Percentiles rank a stretch among this genome's conserved stretches.
Conservation (phyloP, 2,113 vertebrate species). For the Salvelinus namaycush region DNA sequence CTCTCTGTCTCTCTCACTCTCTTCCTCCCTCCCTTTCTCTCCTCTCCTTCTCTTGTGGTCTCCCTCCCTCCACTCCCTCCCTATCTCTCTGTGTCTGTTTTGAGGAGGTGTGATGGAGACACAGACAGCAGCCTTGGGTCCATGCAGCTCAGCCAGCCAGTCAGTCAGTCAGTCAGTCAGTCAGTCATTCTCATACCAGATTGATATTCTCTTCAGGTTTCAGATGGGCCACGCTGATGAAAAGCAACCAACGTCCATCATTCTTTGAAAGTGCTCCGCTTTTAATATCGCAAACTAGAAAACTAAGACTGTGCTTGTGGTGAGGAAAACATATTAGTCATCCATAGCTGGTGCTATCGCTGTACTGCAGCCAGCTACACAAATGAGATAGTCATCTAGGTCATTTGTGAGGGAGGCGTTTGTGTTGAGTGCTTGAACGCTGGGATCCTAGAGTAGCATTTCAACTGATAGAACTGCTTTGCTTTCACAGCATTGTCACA, state of each 20-base stretch:
- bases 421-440: no score
- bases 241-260: slow-evolving; percentile 29
- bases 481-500: no score
- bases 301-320: no score
- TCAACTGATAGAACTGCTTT: no score
- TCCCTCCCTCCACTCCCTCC: not conserved
- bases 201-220: slow-evolving; percentile 43
- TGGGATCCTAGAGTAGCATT: no score
- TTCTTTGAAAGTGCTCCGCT: slow-evolving; percentile 30
- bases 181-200: slow-evolving; percentile 10
- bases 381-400: no score
- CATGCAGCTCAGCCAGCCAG: slow-evolving; percentile 24
- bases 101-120: not conserved
- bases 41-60: not conserved
- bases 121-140: slow-evolving; percentile 13
- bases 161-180: not conserved
- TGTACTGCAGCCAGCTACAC: no score
- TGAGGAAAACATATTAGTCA: no score
- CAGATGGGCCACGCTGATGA: slow-evolving; percentile 37
- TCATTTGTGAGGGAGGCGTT: no score
- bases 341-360: no score
- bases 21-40: not conserved
- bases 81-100: not conserved
- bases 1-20: slow-evolving; percentile 12
- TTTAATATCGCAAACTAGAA: no score